These are phyloP conservation scores for Brachionus manjavacas DNA, from an alignment of 1,140 invertebrate species.

Conservation along the genomic window DNA sequence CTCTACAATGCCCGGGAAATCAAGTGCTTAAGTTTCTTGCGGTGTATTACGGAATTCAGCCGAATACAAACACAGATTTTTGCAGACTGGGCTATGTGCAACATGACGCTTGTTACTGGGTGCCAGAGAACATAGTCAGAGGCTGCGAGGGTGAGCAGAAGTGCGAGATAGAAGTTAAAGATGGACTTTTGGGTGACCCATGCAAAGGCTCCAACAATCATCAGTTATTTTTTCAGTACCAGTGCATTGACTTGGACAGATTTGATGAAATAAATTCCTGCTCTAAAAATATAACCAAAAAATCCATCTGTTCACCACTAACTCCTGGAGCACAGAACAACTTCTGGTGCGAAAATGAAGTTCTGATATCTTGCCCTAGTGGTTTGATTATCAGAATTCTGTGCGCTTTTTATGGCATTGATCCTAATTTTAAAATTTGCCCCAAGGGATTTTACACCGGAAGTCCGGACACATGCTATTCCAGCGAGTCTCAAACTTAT, in stretches of 20 bases:
- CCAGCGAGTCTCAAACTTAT: background rate
- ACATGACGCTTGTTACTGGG: background rate
- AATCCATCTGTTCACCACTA: background rate
- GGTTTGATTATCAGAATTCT: background rate
- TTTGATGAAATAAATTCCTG: background rate
- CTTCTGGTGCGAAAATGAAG: background rate
- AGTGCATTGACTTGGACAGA: constrained; percentile 2
- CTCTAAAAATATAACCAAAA: background rate
- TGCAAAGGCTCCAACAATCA: constrained; percentile 9
- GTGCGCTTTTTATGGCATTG: constrained; percentile 38
- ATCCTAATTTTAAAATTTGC: constrained; percentile 16
- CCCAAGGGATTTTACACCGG: background rate
- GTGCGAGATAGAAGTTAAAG: background rate
- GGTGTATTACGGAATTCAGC: constrained; percentile 12
- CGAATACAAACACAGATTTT: constrained; percentile 12
- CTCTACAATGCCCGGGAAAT: background rate
- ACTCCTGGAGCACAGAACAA: background rate
- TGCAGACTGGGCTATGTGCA: background rate
- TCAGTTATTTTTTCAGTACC: constrained; percentile 27
- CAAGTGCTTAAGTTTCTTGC: constrained; percentile 7
- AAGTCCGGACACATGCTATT: constrained; percentile 7
- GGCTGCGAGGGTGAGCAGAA: background rate
- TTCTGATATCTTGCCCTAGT: background rate
- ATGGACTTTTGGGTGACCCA: background rate
- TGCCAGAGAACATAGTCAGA: background rate